These are phyloP conservation scores for Anas platyrhynchos DNA, from an alignment of 2,113 vertebrate species.

Conservation along the genomic window DNA sequence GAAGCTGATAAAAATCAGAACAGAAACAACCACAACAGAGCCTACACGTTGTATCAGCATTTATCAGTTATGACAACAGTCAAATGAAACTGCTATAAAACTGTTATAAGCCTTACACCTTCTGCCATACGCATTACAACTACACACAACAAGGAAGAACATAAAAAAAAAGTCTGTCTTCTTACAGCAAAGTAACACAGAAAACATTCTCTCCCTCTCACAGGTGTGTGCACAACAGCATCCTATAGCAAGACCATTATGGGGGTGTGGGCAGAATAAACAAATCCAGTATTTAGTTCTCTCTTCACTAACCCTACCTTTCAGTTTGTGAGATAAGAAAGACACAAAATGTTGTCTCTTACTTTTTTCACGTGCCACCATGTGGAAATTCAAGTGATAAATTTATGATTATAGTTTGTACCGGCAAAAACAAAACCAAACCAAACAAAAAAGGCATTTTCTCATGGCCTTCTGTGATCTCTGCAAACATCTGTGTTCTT, in stretches of 20 bases:
- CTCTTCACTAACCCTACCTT: neutral
- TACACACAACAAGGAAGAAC: neutral
- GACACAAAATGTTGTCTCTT: neutral
- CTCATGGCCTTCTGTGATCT: conserved; percentile 15
- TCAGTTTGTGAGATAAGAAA: neutral
- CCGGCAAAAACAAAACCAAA: conserved; percentile 4
- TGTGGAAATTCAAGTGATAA: neutral
- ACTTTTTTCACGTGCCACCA: neutral
- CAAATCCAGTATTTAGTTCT: neutral
- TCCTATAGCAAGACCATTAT: neutral
- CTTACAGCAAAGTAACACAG: neutral
- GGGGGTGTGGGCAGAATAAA: neutral
- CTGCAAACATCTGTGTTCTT: conserved; percentile 38
- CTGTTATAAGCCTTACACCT: neutral
- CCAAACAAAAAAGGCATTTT: neutral
- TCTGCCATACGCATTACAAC: neutral
- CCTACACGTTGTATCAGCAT: conserved; percentile 31
- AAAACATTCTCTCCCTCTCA: neutral
- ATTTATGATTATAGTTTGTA: neutral
- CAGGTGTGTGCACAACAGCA: neutral
- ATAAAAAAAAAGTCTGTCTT: neutral
- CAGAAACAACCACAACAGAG: conserved; percentile 43
- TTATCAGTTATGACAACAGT: conserved; percentile 34
- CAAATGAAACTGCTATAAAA: conserved; percentile 16
- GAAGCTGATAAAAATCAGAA: conserved; percentile 22